Base-by-base conservation (phyloP, 1,140 invertebrate species). In the Colletes gigas region DNA sequence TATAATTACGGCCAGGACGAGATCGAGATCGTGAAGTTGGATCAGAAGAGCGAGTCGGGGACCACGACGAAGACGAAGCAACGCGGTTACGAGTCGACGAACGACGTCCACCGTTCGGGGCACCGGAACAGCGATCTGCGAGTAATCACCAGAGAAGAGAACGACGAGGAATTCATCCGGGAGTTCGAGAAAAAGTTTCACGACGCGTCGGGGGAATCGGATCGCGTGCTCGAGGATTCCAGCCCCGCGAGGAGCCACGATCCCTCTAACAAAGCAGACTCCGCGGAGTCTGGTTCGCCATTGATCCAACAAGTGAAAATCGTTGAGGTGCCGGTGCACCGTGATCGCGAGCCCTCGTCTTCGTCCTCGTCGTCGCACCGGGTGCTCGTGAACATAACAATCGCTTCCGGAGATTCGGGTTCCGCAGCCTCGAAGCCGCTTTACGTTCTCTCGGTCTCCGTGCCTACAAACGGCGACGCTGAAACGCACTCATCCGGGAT, bases 321-420 rank as follows among this genome's bases (percentile, higher is more conserved):
- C 55, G 70, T 87, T 17, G 81, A 90, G 59, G 81, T 89, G 3
- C 89, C 88, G 0, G 78, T 88, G 1, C 60, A 88, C 4, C 50
- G 52, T 12, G 39, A 62, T 41, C n/a, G 6, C 41, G 21, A 52
- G 14, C 55, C 67, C 5, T 14, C 68, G 9, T 17, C 52, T 14
- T 65, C 84, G 4, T 71, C 78, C 1, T 65, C 73, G 0, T 77
- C 74, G 6, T 19, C 87, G n/a, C 59, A 82, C 21, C 94, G 94
- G 81, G 94, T 97, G 82, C 93, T 96, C 82, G 96, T 97, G 66
- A 97, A 97, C 93, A 94, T 97, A 75, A 96, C 96, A 4, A 96
- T 97, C 87, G 95, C 95, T 21, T 95, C 95, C 21, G 95, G 96
- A 84, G 94, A 95, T 83, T 70, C 50, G 8, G 50, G 8, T 12